Evolutionary conservation across 1,140 invertebrate genomes (phyloP), one percentile per base, ranked within the genome.

Genomic region (Drosophila tropicalis): DNA sequence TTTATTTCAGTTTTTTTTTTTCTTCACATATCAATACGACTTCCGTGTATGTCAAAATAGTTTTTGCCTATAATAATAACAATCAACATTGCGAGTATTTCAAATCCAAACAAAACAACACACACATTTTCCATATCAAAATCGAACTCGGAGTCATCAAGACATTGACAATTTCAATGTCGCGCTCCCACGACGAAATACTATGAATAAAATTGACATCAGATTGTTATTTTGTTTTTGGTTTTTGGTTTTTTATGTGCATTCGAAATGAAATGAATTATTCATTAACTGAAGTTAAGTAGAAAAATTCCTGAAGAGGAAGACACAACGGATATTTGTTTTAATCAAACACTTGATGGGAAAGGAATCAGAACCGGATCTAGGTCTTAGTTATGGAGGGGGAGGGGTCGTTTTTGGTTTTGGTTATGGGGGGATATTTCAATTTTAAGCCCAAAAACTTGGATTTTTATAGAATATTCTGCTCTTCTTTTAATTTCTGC

Each of bases 231-330:
- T 29, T 29, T 29, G 5, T 29, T 29, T 6, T 29, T 29, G 22
- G 5, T 29, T 29, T 29, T 29, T 29, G 5, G 29, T 29, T 29
- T 47, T 47, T 47, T 47, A 47, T 47, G 44, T 47, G 15, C 44
- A 47, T 47, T 47, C 19, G 5, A 47, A 47, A 19, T 51, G 9
- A 51, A 51, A 51, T 51, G 19, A 51, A 51, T 51, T 51, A 51
- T 51, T 51, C 44, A 51, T 51, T 51, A 51, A 51, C 44, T 17
- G 41, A 17, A n/a, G 36, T 12, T 39, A 39, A 39, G 12, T 39
- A 39, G 36, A 39, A 39, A 39, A 39, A 39, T 39, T 39, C 10
- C 36, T 39, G 36, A 39, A 39, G 36, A 39, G 12, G 36, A 39
- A 39, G 36, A 13, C 36, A 39, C 36, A 3, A 13, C 9, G 5